A percentile compares a stretch with the other conserved stretches of the same genome.
Evolutionary conservation across 2,888 invertebrate genomes (phyloP).

Genomic region (Synergus itoensis): DNA sequence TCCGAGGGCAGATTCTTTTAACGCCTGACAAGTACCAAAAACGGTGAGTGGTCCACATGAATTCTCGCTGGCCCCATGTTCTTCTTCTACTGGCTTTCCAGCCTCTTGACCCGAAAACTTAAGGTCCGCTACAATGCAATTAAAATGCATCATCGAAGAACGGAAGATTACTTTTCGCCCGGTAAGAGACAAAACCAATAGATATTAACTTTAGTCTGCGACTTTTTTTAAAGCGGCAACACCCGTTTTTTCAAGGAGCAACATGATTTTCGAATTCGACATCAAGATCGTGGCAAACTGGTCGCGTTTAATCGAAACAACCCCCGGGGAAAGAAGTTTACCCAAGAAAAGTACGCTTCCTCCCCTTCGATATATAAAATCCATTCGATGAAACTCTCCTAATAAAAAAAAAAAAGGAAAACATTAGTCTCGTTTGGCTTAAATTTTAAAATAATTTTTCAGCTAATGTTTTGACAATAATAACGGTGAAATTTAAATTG

Average conservation of each 20-base stretch:
- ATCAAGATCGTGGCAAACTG: constrained; percentile 18
- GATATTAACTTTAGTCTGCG: constrained; percentile 11
- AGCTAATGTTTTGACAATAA: constrained; percentile 63
- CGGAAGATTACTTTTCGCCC: constrained; percentile 39
- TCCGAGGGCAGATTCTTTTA: constrained; percentile 66
- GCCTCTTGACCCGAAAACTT: constrained; percentile 38
- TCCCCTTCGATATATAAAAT: constrained; percentile 42
- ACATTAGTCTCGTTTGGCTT: constrained; percentile 46
- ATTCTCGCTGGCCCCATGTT: constrained; percentile 27
- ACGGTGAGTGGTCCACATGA: constrained; percentile 62
- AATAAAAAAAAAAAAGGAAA: constrained; percentile 8
- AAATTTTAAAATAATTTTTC: constrained; percentile 58
- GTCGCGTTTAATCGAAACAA: constrained; percentile 28
- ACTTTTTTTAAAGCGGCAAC: constrained; percentile 38
- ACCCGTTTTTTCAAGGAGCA: constrained; percentile 40
- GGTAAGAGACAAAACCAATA: constrained; percentile 24
- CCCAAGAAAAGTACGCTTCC: constrained; percentile 36
- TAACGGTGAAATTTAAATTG: constrained; percentile 60
- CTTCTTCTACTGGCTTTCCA: constrained; percentile 41
- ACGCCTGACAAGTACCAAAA: constrained; percentile 62
- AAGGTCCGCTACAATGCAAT: constrained; percentile 39
- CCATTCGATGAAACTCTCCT: constrained; percentile 28
- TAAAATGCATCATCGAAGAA: constrained; percentile 41
- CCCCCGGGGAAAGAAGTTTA: constrained; percentile 18
- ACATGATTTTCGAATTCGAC: constrained; percentile 35